phyloP scores from a whole-genome alignment of 2,888 invertebrate species.

The Marronus borbonicus region DNA sequence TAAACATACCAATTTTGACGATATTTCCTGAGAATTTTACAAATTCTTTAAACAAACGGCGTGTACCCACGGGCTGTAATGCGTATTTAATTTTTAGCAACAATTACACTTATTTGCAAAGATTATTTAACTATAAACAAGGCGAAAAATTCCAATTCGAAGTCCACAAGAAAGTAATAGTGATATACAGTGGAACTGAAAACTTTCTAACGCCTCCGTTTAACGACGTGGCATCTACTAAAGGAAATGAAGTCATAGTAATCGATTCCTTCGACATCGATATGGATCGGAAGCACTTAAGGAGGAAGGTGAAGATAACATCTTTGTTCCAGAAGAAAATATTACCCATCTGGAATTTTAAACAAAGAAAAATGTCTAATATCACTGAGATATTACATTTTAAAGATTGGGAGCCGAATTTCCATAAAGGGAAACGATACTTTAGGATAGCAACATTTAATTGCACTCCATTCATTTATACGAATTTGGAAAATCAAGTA shows the following conservation, averaged over 20 bases:
- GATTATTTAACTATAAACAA: constrained; percentile 6
- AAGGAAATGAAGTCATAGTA: constrained; percentile 46
- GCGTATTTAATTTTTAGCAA: constrained; percentile 11
- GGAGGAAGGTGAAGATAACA: background rate
- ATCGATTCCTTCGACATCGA: background rate
- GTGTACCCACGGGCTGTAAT: background rate
- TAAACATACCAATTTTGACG: background rate
- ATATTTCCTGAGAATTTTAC: background rate
- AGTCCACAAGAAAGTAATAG: background rate
- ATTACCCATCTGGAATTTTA: background rate
- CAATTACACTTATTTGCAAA: constrained; percentile 10
- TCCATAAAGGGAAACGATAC: background rate
- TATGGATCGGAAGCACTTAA: background rate
- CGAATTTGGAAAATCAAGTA: constrained; percentile 1
- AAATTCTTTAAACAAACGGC: background rate
- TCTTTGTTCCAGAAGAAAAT: background rate
- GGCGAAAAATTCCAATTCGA: constrained; percentile 6
- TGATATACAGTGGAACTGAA: constrained; percentile 13
- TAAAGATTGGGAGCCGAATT: constrained; percentile 23
- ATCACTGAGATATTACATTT: background rate
- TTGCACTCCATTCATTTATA: constrained; percentile 44
- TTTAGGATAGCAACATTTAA: constrained; percentile 37
- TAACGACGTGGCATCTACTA: background rate
- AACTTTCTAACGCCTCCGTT: constrained; percentile 6
- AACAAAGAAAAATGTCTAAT: background rate